These are phyloP conservation scores for Trachelus stipa DNA, from an alignment of 2,888 invertebrate genomes.

Conservation along the genomic window DNA sequence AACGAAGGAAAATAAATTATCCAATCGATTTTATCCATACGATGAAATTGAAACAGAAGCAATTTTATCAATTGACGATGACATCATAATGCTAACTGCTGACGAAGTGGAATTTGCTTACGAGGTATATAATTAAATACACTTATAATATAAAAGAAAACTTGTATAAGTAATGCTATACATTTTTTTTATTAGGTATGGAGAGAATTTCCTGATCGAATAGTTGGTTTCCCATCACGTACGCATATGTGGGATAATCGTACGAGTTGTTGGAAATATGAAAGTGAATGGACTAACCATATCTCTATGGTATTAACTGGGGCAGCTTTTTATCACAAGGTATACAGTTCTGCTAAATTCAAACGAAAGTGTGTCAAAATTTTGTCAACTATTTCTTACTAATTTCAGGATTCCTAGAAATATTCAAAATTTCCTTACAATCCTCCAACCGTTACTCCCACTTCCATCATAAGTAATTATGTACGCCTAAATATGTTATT, in stretches of 20 bases:
- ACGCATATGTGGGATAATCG: slow-evolving; percentile 94
- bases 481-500: neutral
- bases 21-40: slow-evolving; percentile 96
- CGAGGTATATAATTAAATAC: slow-evolving; percentile 66
- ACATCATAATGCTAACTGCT: slow-evolving; percentile 93
- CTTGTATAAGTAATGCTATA: slow-evolving; percentile 7
- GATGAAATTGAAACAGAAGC: slow-evolving; percentile 97
- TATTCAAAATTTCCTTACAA: neutral
- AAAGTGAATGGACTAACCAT: slow-evolving; percentile 97
- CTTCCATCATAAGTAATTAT: neutral
- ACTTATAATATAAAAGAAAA: slow-evolving; percentile 14
- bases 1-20: slow-evolving; percentile 90
- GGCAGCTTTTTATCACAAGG: slow-evolving; percentile 96
- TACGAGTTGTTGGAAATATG: slow-evolving; percentile 89
- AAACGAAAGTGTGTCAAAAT: neutral
- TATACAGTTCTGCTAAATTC: slow-evolving; percentile 49
- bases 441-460: neutral
- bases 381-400: neutral
- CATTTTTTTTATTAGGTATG: slow-evolving; percentile 81
- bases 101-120: slow-evolving; percentile 97
- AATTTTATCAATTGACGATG: slow-evolving; percentile 94
- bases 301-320: slow-evolving; percentile 97
- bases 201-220: slow-evolving; percentile 96
- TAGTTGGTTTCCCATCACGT: slow-evolving; percentile 96
- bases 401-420: neutral